Evolutionary conservation across 2,113 vertebrate genomes (phyloP).

Genomic region (Eublepharis macularius): DNA sequence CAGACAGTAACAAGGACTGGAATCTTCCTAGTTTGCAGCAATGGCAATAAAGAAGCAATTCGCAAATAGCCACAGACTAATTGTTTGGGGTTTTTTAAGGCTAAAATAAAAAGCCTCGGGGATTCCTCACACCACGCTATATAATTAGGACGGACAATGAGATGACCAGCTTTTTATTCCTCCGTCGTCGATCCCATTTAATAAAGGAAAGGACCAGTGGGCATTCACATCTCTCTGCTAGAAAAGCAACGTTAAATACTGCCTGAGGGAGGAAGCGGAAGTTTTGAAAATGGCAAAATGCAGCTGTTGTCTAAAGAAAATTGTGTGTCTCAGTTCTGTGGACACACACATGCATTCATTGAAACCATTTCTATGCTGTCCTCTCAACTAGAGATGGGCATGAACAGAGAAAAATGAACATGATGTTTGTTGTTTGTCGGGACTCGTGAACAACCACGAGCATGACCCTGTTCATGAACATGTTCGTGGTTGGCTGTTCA

Average conservation of each 20-base stretch:
- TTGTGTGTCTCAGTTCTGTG: not conserved
- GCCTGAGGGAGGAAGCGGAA: constrained; percentile 9
- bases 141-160: constrained; percentile 65
- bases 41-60: constrained; percentile 44
- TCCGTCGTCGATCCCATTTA: constrained; percentile 58
- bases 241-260: constrained; percentile 44
- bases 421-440: too few species aligned
- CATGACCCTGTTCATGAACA: too few species aligned
- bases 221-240: constrained; percentile 59
- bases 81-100: constrained; percentile 41
- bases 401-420: too few species aligned
- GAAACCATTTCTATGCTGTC: too few species aligned
- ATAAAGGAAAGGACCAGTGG: constrained; percentile 65
- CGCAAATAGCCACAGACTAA: constrained; percentile 45
- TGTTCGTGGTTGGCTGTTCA: too few species aligned
- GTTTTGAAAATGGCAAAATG: constrained; percentile 2
- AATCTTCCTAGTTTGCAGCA: constrained; percentile 50
- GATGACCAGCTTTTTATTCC: constrained; percentile 62
- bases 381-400: too few species aligned
- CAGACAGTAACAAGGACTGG: not conserved
- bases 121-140: constrained; percentile 49
- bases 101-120: constrained; percentile 52
- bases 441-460: too few species aligned
- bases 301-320: not conserved
- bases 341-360: too few species aligned